These are phyloP conservation scores for Sitobion miscanthi DNA, from an alignment of 1,140 invertebrate genomes.

Conservation along the genomic window DNA sequence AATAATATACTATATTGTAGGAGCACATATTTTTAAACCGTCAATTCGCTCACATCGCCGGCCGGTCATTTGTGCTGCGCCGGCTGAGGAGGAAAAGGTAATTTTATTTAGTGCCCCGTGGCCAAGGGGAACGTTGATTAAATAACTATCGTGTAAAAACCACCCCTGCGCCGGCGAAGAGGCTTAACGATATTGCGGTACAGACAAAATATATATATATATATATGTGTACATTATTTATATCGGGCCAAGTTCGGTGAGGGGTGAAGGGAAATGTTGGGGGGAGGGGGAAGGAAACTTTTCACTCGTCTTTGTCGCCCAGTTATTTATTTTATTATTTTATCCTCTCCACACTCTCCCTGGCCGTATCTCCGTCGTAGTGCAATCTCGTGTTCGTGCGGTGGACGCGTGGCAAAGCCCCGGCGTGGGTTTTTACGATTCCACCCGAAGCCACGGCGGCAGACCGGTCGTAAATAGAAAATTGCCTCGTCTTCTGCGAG, in stretches of 20 bases:
- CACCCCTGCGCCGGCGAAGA: neutral
- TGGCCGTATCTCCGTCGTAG: neutral
- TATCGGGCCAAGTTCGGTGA: neutral
- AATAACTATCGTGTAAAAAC: slow-evolving; percentile 51
- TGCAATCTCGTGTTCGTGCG: slow-evolving; percentile 6
- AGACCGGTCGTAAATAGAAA: slow-evolving; percentile 24
- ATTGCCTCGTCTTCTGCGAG: neutral
- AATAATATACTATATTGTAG: neutral
- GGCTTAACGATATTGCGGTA: neutral
- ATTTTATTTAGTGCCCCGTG: slow-evolving; percentile 48
- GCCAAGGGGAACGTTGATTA: slow-evolving; percentile 32
- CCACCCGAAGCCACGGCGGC: neutral
- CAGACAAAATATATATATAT: neutral
- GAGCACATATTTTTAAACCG: neutral
- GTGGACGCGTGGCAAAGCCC: neutral
- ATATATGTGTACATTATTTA: neutral
- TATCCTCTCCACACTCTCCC: neutral
- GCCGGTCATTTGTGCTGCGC: neutral
- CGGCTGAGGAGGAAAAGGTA: neutral
- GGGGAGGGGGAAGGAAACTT: neutral
- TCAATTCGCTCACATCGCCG: slow-evolving; percentile 19
- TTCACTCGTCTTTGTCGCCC: slow-evolving; percentile 21
- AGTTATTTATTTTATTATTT: slow-evolving; percentile 25
- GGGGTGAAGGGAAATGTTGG: neutral
- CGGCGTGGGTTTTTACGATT: neutral